phyloP scores from a whole-genome alignment of 2,888 invertebrate species.

The Rotaria magnacalcarata region DNA sequence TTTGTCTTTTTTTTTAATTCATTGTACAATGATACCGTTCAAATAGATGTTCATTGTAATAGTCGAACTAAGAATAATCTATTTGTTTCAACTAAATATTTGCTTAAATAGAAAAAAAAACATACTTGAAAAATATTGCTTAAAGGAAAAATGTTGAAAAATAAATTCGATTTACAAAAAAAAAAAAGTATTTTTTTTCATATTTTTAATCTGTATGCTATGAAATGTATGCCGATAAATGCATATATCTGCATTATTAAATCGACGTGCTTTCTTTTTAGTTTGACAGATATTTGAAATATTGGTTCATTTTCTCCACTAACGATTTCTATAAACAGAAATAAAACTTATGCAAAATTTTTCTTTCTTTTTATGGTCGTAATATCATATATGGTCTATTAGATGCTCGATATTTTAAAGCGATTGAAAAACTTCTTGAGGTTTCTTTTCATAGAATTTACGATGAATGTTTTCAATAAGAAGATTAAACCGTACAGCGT shows the following conservation, averaged over 20 bases:
- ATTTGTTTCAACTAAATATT: too few species aligned
- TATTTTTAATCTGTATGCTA: background rate
- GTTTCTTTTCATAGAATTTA: too few species aligned
- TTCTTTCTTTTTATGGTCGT: background rate
- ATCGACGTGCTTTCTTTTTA: background rate
- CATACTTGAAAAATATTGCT: background rate
- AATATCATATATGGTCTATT: too few species aligned
- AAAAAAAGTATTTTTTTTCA: background rate
- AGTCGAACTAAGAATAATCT: background rate
- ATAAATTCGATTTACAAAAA: background rate
- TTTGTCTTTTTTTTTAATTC: background rate
- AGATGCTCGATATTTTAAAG: too few species aligned
- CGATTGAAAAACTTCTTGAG: too few species aligned
- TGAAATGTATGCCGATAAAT: background rate
- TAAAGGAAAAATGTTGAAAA: background rate
- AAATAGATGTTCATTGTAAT: background rate
- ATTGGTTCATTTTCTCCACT: background rate
- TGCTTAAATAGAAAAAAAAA: background rate
- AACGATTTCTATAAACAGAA: too few species aligned
- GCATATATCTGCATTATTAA: background rate
- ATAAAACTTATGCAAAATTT: background rate
- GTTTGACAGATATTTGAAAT: background rate
- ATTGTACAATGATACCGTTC: background rate
- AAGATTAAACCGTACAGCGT: too few species aligned
- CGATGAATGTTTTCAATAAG: too few species aligned